A percentile compares a stretch with the other conserved stretches of the same genome.
Conservation (phyloP, 2,113 vertebrate species). For the Muscicapa adusta region DNA sequence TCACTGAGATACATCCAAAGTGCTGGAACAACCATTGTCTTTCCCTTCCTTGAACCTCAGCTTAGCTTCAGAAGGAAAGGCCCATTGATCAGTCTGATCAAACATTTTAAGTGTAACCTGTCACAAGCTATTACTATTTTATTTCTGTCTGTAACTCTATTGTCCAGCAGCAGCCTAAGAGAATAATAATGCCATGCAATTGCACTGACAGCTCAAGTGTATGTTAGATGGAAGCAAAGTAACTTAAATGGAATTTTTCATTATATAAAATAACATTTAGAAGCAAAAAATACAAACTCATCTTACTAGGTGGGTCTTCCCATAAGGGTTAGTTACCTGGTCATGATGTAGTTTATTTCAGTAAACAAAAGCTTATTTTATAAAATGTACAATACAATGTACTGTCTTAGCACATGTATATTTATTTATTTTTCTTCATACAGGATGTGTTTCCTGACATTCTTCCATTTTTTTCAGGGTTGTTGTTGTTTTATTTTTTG, state of each 20-base stretch:
- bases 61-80: neutral
- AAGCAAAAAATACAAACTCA: neutral
- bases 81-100: neutral
- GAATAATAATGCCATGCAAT: neutral
- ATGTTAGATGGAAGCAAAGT: neutral
- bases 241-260: neutral
- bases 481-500: no score
- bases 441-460: neutral
- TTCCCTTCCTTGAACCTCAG: neutral
- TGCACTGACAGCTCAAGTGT: neutral
- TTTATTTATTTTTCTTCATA: neutral
- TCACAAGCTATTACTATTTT: neutral
- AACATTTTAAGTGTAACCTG: neutral
- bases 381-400: neutral
- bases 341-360: neutral
- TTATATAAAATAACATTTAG: neutral
- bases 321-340: neutral
- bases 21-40: neutral
- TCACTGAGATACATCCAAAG: neutral
- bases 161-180: neutral
- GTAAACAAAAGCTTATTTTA: neutral
- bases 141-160: neutral
- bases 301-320: neutral
- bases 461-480: neutral
- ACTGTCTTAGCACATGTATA: neutral